Conservation (phyloP, 2,113 vertebrate genomes). For the Cyanoliseus patagonus region DNA sequence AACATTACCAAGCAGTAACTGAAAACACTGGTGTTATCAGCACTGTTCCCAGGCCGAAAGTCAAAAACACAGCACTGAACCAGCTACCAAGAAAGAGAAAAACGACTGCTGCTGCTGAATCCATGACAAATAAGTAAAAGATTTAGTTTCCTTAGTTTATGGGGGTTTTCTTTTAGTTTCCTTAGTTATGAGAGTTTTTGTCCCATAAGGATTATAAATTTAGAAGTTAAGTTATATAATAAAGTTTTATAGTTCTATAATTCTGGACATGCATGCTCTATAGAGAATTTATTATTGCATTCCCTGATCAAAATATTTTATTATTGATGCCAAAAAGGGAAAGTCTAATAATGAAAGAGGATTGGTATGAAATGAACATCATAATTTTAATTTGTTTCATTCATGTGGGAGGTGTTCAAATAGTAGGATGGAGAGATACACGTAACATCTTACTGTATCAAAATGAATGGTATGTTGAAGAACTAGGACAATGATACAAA, state of each 20-base stretch:
- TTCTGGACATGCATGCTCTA: neutral
- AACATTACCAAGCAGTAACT: no score
- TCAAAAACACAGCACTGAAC: no score
- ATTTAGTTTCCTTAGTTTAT: neutral
- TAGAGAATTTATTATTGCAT: slow-evolving; percentile 20
- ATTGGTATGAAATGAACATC: neutral
- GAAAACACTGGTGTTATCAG: no score
- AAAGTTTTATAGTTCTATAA: neutral
- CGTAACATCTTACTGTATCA: neutral
- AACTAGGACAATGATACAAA: neutral
- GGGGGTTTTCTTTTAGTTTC: neutral
- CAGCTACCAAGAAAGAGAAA: no score
- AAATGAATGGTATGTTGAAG: neutral
- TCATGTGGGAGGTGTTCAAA: slow-evolving; percentile 14
- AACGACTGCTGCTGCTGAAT: no score
- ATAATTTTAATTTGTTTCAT: slow-evolving; percentile 1
- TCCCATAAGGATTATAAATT: neutral
- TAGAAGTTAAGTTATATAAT: neutral
- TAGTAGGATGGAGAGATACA: neutral
- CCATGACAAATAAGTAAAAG: neutral
- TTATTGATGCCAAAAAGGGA: slow-evolving; percentile 16
- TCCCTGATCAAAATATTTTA: neutral
- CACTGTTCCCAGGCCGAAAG: no score
- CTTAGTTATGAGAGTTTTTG: neutral
- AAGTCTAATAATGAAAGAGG: slow-evolving; percentile 15